Percentiles rank a stretch among this genome's conserved stretches.
phyloP scores from a whole-genome alignment of 2,888 invertebrate species.

The Imbricaverruca yamaguchii region DNA sequence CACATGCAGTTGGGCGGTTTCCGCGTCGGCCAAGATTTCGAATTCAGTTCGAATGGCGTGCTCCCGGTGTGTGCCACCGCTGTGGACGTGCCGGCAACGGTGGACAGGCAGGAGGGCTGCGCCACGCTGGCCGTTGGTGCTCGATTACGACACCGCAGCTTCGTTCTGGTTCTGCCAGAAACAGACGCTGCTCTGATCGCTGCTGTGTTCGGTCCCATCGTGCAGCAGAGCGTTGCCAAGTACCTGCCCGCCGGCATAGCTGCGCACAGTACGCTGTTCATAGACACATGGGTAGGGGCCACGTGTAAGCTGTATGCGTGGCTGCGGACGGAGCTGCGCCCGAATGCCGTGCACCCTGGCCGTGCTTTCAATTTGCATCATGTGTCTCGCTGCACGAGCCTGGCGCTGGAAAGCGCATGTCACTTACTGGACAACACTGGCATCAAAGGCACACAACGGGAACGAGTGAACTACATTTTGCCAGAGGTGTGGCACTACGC shows the following conservation, averaged over 20 bases:
- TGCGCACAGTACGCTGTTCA: neutral
- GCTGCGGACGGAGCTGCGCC: neutral
- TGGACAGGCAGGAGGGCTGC: neutral
- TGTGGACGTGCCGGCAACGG: neutral
- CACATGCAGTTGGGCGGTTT: neutral
- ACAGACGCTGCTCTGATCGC: neutral
- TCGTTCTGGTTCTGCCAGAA: neutral
- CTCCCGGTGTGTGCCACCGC: slow-evolving; percentile 2
- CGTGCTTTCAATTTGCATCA: slow-evolving; percentile 8
- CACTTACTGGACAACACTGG: neutral
- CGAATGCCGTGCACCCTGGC: neutral
- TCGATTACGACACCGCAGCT: neutral
- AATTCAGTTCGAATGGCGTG: neutral
- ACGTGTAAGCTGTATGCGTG: neutral
- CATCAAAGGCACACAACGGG: neutral
- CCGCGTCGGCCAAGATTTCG: neutral
- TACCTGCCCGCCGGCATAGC: neutral
- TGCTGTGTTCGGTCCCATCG: neutral
- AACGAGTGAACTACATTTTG: neutral
- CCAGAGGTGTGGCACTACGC: neutral
- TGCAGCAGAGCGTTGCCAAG: neutral
- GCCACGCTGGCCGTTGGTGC: neutral
- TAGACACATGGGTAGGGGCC: neutral
- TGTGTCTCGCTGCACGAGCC: neutral
- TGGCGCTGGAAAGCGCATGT: neutral